Base-by-base conservation (phyloP, 2,113 vertebrate genomes). In the Xiphorhynchus elegans region DNA sequence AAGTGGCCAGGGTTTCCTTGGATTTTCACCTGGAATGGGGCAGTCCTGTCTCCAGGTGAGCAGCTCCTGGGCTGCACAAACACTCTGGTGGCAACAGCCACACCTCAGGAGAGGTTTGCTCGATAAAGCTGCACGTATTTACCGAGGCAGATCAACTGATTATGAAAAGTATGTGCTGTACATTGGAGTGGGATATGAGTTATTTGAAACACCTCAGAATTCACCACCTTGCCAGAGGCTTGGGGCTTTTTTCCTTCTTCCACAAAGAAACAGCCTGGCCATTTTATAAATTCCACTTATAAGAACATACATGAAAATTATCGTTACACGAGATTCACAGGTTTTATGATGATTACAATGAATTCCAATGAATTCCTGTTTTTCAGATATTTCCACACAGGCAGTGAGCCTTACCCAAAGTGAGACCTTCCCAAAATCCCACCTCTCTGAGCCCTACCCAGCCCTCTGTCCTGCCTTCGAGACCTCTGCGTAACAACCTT, bases 271-370 rank as follows among this genome's bases (percentile, higher is more conserved):
- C 49, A 33, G 37, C 17, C 56, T 60, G 24, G 12, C 11, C 21
- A 28, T 44, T 76, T 69, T 59, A 56, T 23, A 63, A 44, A 72
- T 15, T 11, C 62, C 8, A 80, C 23, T 42, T 87, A 25, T 24
- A 55, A 89, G 77, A 35, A 39, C 21, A n/a, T 19, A 23, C 6
- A 8, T 10, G 8, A 80, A 87, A 76, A 73, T 42, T 33, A 52
- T 21, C 0, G 0, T 59, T 86, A 80, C 40, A 81, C 29, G 1
- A 2, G 46, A 52, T 46, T 46, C 6, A 3, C 1, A 24, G 23
- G 18, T 49, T 75, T 89, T 53, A 75, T 3, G 4, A 39, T 2
- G 9, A 79, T 83, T 59, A 66, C 13, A 83, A 47, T 53, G 49
- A 24, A 44, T 66, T 75, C 33, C 13, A 83, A 47, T 53, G 49